A percentile compares a stretch with the other conserved stretches of the same genome.
Evolutionary conservation across 1,140 invertebrate species (phyloP).

Genomic region (Anadara kagoshimensis): DNA sequence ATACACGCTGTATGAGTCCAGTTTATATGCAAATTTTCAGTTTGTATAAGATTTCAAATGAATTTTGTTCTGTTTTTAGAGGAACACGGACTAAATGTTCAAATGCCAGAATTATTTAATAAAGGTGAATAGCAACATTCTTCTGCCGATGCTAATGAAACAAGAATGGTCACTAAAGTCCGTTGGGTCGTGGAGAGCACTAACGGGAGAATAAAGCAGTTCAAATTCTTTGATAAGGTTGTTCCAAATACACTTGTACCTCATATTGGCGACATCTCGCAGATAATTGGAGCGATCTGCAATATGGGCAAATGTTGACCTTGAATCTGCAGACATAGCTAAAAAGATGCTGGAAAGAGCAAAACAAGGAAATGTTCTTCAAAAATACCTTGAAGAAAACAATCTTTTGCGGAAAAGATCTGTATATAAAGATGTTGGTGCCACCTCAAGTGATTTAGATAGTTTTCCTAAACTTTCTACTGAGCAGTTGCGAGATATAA

Average conservation of each 20-base stretch:
- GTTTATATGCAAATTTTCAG: no score
- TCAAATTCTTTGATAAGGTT: constrained; percentile 12
- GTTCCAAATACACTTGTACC: constrained; percentile 19
- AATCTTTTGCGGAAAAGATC: not conserved
- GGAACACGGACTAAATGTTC: constrained; percentile 1
- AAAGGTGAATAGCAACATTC: constrained; percentile 10
- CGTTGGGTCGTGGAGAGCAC: constrained; percentile 19
- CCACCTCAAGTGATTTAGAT: constrained; percentile 2
- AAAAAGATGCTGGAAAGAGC: not conserved
- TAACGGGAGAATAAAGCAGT: constrained; percentile 12
- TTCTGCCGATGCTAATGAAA: constrained; percentile 11
- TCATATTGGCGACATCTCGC: not conserved
- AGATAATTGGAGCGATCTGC: not conserved
- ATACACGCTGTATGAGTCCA: no score
- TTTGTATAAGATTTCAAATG: no score
- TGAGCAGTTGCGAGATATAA: constrained; percentile 1
- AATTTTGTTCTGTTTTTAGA: constrained; percentile 3
- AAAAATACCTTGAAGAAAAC: constrained; percentile 6
- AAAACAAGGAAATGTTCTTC: constrained; percentile 8
- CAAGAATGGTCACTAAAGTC: constrained; percentile 15
- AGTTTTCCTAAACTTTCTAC: no score
- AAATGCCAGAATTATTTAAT: constrained; percentile 8
- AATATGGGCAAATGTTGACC: constrained; percentile 5
- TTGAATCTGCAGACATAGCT: not conserved
- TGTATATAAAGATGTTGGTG: not conserved